Percentiles rank a stretch among this genome's conserved stretches.
Evolutionary conservation across 2,888 invertebrate genomes (phyloP).

Genomic region (Toxonevra muliebris): DNA sequence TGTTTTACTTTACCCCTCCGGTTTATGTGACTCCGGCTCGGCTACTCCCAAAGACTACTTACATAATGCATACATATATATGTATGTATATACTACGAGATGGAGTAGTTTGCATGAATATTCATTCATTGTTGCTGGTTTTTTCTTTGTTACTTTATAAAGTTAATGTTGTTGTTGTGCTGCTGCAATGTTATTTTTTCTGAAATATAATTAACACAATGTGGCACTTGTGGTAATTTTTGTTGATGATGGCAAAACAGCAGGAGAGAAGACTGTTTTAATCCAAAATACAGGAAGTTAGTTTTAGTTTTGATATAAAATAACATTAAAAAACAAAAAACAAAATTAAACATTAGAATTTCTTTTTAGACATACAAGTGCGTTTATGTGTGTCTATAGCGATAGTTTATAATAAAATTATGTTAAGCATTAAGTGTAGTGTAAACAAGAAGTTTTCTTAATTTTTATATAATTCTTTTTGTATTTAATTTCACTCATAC

Average conservation of each 20-base stretch:
- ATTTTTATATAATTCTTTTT: no score
- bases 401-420: no score
- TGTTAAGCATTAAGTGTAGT: no score
- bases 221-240: slow-evolving; percentile 38
- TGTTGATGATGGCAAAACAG: slow-evolving; percentile 2
- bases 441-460: slow-evolving; percentile 2
- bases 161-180: slow-evolving; percentile 19
- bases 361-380: slow-evolving; percentile 11
- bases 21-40: neutral
- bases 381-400: no score
- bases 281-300: no score
- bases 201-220: slow-evolving; percentile 40
- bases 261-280: slow-evolving; percentile 1
- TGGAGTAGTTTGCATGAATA: neutral
- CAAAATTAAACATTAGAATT: no score
- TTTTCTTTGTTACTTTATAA: slow-evolving; percentile 10
- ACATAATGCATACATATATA: no score
- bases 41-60: no score
- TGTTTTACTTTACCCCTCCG: neutral
- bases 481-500: no score
- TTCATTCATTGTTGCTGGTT: no score
- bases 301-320: slow-evolving; percentile 12
- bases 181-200: slow-evolving; percentile 12
- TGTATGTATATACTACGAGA: neutral
- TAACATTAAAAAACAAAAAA: no score